Base-by-base conservation (phyloP, 2,797 vertebrate genomes). In the Rhabdophis nuchalis region DNA sequence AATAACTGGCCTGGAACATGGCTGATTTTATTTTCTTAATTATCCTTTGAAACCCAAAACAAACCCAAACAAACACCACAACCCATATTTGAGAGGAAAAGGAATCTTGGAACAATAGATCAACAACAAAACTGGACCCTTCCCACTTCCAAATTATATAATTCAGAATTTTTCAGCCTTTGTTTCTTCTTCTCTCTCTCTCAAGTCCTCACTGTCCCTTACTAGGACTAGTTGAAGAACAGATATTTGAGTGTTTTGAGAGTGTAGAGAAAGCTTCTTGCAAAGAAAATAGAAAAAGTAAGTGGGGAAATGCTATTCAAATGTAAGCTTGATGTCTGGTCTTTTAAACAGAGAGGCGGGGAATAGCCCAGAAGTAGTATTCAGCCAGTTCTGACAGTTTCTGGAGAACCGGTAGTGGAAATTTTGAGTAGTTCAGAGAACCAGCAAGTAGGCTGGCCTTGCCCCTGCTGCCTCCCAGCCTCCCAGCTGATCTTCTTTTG, bases 91-190 rank as follows among this genome's bases (percentile, higher is more conserved):
- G 52, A 68, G 53, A 50, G 36, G 29, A 72, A 16, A 32, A 72
- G 16, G n/a, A 36, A 72, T 23, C 89, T 91, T 32, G 58, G 88
- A 92, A 90, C 90, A 94, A 92, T 56, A 54, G 36, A 52, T 94
- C 54, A 91, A 89, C 92, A 86, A 8, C 13, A 93, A 94, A 88
- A 86, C 88, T 93, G 87, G 85, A 32, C 8, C 53, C 53, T 32
- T 1, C 29, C 16, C n/a, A 9, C 68, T 36, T 72, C 32, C 32
- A 72, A 72, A 36, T 36, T 36, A 36, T 72, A 72, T 36, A 72
- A 36, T 36, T 72, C 61, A 64, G 61, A 64, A 64, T 16, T 68
- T 32, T 36, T 20, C 53, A 50, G 23, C 4, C 61, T 85, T 86
- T 57, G 12, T 57, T 57, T 12, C 2, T 13, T 86, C 41, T 36